phyloP scores from a whole-genome alignment of 2,888 invertebrate species.

The Epistrophe eligans region DNA sequence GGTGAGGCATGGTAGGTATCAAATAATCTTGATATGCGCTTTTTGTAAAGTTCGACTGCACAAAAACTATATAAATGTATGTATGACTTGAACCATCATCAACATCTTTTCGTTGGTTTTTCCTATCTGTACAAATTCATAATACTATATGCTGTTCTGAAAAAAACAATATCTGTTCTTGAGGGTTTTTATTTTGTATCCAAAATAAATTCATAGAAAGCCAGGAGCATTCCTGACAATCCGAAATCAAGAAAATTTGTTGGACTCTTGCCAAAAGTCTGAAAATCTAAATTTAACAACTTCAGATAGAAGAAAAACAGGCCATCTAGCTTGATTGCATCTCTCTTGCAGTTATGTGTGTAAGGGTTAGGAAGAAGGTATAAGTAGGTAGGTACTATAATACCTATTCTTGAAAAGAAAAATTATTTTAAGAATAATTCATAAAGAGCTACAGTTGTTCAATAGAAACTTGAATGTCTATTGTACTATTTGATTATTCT shows the following conservation, averaged over 20 bases:
- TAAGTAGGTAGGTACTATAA: not conserved
- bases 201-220: constrained; percentile 47
- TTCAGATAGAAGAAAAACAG: constrained; percentile 30
- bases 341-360: not conserved
- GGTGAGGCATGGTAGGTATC: constrained; percentile 25
- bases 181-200: constrained; percentile 41
- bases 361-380: constrained; percentile 15
- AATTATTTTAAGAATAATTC: constrained; percentile 13
- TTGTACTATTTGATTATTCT: not conserved
- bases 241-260: constrained; percentile 48
- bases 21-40: constrained; percentile 46
- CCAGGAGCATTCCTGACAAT: constrained; percentile 35
- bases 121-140: constrained; percentile 8
- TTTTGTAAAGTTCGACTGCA: constrained; percentile 42
- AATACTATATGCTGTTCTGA: not conserved
- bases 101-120: constrained; percentile 11
- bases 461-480: not conserved
- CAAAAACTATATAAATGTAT: not conserved
- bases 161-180: constrained; percentile 32
- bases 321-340: constrained; percentile 35
- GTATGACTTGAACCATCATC: constrained; percentile 51
- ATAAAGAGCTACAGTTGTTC: not conserved
- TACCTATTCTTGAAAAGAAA: constrained; percentile 1
- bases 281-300: constrained; percentile 54
- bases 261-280: constrained; percentile 59